A percentile compares a stretch with the other conserved stretches of the same genome.
phyloP scores from a whole-genome alignment of 2,797 vertebrate species.

The Tragelaphus eurycerus region DNA sequence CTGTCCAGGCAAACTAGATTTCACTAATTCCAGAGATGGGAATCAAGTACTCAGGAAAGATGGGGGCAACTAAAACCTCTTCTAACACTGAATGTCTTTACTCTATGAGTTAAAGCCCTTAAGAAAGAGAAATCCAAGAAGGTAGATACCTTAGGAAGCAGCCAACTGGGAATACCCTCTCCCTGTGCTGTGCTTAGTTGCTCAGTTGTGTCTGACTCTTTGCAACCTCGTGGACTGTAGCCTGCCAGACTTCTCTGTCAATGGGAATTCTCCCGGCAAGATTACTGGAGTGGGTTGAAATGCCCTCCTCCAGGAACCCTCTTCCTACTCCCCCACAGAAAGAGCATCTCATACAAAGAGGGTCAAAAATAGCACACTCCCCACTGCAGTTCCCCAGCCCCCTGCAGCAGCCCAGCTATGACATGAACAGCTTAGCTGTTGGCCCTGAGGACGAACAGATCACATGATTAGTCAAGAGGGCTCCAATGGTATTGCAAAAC shows the following conservation, averaged over 20 bases:
- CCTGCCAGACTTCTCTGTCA: neutral
- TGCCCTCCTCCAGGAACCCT: neutral
- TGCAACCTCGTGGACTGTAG: neutral
- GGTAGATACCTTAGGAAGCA: neutral
- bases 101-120: neutral
- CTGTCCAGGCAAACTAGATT: neutral
- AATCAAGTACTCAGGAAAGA: neutral
- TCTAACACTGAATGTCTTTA: neutral
- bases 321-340: neutral
- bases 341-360: neutral
- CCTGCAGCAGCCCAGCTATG: neutral
- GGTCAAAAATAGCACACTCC: neutral
- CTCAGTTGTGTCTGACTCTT: neutral
- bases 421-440: neutral
- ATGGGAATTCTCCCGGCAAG: neutral
- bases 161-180: neutral
- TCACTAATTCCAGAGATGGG: neutral
- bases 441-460: neutral
- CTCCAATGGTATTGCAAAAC: neutral
- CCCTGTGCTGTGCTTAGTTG: neutral
- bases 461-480: neutral
- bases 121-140: neutral
- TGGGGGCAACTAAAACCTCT: neutral
- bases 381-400: neutral
- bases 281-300: neutral